Evolutionary conservation across 2,888 invertebrate species (phyloP).

Genomic region (Drosophila paranaensis): DNA sequence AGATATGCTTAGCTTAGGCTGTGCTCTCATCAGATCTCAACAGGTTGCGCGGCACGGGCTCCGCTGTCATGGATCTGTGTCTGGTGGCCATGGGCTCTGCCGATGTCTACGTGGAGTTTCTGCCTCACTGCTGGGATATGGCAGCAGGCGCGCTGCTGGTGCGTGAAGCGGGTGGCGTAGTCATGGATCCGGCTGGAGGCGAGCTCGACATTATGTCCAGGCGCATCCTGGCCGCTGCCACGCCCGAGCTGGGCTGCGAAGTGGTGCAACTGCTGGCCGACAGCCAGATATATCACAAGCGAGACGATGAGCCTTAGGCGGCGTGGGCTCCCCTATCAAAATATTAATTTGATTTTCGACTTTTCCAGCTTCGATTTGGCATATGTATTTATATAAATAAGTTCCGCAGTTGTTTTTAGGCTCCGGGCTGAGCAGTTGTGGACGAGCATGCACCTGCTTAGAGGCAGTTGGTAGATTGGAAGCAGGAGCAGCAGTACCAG

Average conservation of each 20-base stretch:
- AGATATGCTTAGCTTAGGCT: fast-evolving
- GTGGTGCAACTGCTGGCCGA: constrained; percentile 87
- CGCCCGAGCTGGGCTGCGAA: constrained; percentile 89
- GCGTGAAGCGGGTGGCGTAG: constrained; percentile 96
- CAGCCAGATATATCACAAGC: constrained; percentile 99
- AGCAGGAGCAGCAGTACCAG: constrained; percentile 4
- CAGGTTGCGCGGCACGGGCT: constrained; percentile 40
- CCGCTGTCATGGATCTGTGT: constrained; percentile 92
- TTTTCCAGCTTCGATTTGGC: not conserved
- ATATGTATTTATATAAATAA: not conserved
- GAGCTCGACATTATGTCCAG: constrained; percentile 91
- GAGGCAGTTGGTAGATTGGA: constrained; percentile 36
- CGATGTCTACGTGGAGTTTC: constrained; percentile 94
- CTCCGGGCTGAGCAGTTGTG: constrained; percentile 8
- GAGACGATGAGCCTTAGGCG: constrained; percentile 93
- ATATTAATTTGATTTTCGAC: not conserved
- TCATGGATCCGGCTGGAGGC: constrained; percentile 92
- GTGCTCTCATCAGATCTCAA: constrained; percentile 72
- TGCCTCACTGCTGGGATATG: constrained; percentile 95
- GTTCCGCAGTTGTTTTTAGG: not conserved
- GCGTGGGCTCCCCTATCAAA: constrained; percentile 23
- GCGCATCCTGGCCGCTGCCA: constrained; percentile 90
- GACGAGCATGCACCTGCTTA: constrained; percentile 38
- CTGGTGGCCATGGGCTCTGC: constrained; percentile 94
- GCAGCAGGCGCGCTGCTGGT: constrained; percentile 93